A percentile compares a stretch with the other conserved stretches of the same genome.
Evolutionary conservation across 2,888 invertebrate species (phyloP).

Genomic region (Achlya flavicornis): DNA sequence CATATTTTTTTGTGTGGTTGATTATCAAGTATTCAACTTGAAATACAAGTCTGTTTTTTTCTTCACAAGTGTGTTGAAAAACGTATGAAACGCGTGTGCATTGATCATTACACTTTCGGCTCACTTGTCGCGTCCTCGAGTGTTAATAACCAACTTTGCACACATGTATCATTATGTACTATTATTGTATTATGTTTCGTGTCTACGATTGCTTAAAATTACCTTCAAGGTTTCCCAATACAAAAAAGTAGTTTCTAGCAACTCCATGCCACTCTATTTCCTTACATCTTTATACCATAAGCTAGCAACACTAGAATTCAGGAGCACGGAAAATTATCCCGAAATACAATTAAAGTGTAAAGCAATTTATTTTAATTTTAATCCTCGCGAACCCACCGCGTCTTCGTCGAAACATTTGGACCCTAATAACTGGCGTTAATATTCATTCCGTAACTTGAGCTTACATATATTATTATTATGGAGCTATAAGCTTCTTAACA

Average conservation of each 20-base stretch:
- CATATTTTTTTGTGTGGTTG: no score
- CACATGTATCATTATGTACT: no score
- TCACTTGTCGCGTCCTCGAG: no score
- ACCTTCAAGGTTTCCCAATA: not conserved
- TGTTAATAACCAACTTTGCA: no score
- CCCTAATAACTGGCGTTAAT: constrained; percentile 63
- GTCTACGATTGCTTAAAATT: no score
- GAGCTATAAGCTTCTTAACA: constrained; percentile 51
- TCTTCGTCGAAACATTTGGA: constrained; percentile 53
- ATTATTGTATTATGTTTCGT: no score
- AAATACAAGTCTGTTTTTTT: no score
- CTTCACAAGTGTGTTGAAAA: no score
- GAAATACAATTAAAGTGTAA: constrained; percentile 82
- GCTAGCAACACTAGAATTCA: constrained; percentile 75
- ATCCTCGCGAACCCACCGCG: constrained; percentile 59
- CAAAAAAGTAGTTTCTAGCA: constrained; percentile 13
- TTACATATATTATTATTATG: constrained; percentile 54
- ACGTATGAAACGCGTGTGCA: no score
- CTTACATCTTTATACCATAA: constrained; percentile 62
- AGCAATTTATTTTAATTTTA: constrained; percentile 82
- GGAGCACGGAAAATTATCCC: constrained; percentile 81
- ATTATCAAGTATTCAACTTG: no score
- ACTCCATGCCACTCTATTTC: constrained; percentile 50
- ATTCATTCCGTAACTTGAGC: constrained; percentile 57
- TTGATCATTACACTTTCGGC: no score